A percentile compares a stretch with the other conserved stretches of the same genome.
phyloP scores from a whole-genome alignment of 2,797 vertebrate genomes.

The Protonibea diacanthus region DNA sequence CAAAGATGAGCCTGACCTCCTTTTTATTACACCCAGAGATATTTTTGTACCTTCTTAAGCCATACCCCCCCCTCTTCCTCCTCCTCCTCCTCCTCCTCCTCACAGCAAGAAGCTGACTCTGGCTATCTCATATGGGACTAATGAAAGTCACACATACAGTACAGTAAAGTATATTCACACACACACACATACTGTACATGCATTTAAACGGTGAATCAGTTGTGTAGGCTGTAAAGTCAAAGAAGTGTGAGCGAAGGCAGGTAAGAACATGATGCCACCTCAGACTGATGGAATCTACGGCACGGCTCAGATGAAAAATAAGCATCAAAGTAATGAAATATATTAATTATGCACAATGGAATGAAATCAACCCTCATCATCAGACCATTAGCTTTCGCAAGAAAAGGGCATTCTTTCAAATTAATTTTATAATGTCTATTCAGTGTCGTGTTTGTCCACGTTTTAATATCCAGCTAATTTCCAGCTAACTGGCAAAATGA shows the following conservation, averaged over 20 bases:
- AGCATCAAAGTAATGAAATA: slow-evolving; percentile 33
- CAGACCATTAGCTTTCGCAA: slow-evolving; percentile 57
- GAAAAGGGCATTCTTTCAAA: slow-evolving; percentile 74
- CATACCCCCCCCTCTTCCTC: slow-evolving; percentile 48
- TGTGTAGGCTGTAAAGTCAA: slow-evolving; percentile 4
- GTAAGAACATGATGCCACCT: background rate
- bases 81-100: slow-evolving; percentile 66
- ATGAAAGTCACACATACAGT: slow-evolving; percentile 63
- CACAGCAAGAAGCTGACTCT: slow-evolving; percentile 65
- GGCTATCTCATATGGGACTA: slow-evolving; percentile 58
- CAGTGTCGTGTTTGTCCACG: slow-evolving; percentile 79
- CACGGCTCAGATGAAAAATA: slow-evolving; percentile 19
- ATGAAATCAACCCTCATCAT: slow-evolving; percentile 62
- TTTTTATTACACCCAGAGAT: slow-evolving; percentile 69
- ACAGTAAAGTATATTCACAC: slow-evolving; percentile 12
- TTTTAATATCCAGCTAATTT: slow-evolving; percentile 85
- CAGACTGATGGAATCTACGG: slow-evolving; percentile 2
- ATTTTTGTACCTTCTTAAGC: slow-evolving; percentile 77
- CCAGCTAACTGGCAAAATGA: slow-evolving; percentile 86
- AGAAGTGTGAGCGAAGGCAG: slow-evolving; percentile 20
- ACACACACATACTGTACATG: slow-evolving; percentile 1
- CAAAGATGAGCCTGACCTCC: slow-evolving; percentile 68
- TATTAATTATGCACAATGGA: slow-evolving; percentile 52
- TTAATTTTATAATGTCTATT: slow-evolving; percentile 80
- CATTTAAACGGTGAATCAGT: slow-evolving; percentile 11